Percentiles rank a stretch among this genome's conserved stretches.
These are phyloP conservation scores for Galleria mellonella DNA, from an alignment of 1,140 invertebrate genomes.

Conservation along the genomic window DNA sequence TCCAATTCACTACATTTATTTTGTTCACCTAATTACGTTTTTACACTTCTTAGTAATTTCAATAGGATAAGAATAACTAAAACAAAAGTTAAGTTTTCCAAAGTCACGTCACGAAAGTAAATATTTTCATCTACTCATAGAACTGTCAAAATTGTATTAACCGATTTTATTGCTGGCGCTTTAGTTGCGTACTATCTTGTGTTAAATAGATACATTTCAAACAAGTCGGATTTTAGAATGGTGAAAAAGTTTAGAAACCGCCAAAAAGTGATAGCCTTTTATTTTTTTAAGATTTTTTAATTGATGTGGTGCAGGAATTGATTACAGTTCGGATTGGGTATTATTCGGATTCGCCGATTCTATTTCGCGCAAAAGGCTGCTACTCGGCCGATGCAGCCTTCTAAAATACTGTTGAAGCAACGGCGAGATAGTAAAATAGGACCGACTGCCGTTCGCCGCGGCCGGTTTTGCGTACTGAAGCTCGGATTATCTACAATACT, in stretches of 20 bases:
- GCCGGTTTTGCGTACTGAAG: slow-evolving; percentile 33
- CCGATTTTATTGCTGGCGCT: slow-evolving; percentile 14
- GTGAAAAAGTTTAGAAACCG: slow-evolving; percentile 4
- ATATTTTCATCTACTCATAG: slow-evolving; percentile 47
- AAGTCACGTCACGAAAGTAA: slow-evolving; percentile 43
- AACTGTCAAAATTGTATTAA: slow-evolving; percentile 52
- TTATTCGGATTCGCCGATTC: slow-evolving; percentile 1
- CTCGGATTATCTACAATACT: slow-evolving; percentile 6
- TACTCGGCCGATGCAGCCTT: slow-evolving; percentile 50
- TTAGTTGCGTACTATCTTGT: background rate
- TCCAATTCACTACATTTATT: too few species aligned
- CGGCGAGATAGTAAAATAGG: slow-evolving; percentile 46
- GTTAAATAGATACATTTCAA: slow-evolving; percentile 14
- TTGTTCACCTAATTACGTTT: too few species aligned
- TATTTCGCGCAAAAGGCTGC: slow-evolving; percentile 29
- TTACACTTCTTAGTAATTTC: slow-evolving; percentile 1
- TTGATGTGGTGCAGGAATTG: slow-evolving; percentile 1
- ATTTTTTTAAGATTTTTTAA: too few species aligned
- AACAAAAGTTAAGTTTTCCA: slow-evolving; percentile 16
- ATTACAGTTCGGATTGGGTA: background rate
- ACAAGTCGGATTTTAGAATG: slow-evolving; percentile 7
- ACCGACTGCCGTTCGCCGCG: slow-evolving; percentile 36
- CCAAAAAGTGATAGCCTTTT: slow-evolving; percentile 1
- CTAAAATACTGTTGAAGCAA: slow-evolving; percentile 55
- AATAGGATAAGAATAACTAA: too few species aligned